phyloP scores from a whole-genome alignment of 2,888 invertebrate species.

The Selenia dentaria region DNA sequence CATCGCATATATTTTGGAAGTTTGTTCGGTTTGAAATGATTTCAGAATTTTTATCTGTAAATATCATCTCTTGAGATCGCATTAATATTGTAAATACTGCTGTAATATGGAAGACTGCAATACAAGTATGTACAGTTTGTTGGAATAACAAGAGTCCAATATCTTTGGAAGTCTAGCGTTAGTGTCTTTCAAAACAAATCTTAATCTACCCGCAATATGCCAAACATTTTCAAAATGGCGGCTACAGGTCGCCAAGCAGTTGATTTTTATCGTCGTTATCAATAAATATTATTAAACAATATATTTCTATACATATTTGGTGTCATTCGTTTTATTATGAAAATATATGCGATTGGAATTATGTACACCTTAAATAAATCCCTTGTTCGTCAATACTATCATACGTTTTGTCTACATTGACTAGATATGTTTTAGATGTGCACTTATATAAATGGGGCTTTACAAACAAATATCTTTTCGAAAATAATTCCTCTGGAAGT shows the following conservation, averaged over 20 bases:
- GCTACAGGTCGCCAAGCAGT: background rate
- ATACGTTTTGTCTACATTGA: constrained; percentile 71
- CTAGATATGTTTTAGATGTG: constrained; percentile 83
- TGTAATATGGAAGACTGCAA: constrained; percentile 16
- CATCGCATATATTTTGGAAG: constrained; percentile 72
- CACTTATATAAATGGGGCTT: constrained; percentile 53
- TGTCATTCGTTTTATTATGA: constrained; percentile 45
- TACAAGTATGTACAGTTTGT: constrained; percentile 3
- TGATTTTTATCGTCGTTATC: constrained; percentile 16
- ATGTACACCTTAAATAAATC: constrained; percentile 58
- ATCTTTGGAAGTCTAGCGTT: constrained; percentile 9
- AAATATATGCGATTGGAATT: constrained; percentile 81
- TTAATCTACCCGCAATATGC: constrained; percentile 8
- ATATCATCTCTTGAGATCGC: too few species aligned
- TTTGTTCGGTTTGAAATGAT: constrained; percentile 13
- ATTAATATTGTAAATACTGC: too few species aligned
- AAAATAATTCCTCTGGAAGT: constrained; percentile 75
- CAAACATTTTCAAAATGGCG: constrained; percentile 14
- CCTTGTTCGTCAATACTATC: constrained; percentile 38
- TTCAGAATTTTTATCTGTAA: background rate
- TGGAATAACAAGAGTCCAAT: background rate
- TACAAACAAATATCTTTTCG: constrained; percentile 63
- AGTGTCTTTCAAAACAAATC: background rate
- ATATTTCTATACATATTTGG: constrained; percentile 46
- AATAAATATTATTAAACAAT: constrained; percentile 39